Percentiles rank a stretch among this genome's conserved stretches.
phyloP scores from a whole-genome alignment of 2,888 invertebrate species.

The Apoderus coryli region DNA sequence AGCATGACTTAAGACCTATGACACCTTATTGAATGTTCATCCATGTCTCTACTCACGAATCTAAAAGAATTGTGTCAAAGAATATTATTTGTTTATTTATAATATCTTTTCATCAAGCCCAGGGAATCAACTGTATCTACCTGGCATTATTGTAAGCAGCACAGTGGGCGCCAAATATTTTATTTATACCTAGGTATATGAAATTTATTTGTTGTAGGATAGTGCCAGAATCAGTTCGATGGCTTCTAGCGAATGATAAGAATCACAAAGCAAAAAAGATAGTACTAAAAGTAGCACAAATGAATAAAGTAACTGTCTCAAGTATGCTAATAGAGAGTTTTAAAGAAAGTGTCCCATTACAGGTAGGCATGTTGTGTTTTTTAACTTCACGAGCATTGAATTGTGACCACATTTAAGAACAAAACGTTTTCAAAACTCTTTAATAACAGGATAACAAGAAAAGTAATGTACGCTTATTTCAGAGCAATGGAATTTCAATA shows the following conservation, averaged over 20 bases:
- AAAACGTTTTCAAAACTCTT: too few relatives aligned
- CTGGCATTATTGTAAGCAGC: too few relatives aligned
- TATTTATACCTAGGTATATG: too few relatives aligned
- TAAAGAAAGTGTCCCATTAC: slow-evolving; percentile 20
- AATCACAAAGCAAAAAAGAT: slow-evolving; percentile 39
- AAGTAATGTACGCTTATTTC: too few relatives aligned
- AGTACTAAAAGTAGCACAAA: slow-evolving; percentile 39
- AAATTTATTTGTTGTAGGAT: slow-evolving; percentile 30
- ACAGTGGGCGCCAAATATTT: too few relatives aligned
- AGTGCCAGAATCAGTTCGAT: slow-evolving; percentile 51
- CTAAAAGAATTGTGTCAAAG: not conserved
- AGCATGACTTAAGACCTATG: too few relatives aligned
- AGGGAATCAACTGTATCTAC: too few relatives aligned
- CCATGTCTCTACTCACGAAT: too few relatives aligned
- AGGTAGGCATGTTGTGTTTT: slow-evolving; percentile 11
- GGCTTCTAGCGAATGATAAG: slow-evolving; percentile 43
- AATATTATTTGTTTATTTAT: not conserved
- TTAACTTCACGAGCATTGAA: too few relatives aligned
- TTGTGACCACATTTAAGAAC: slow-evolving; percentile 1
- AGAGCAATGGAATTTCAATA: too few relatives aligned
- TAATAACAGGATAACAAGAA: too few relatives aligned
- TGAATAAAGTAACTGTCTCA: slow-evolving; percentile 38
- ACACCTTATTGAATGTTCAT: too few relatives aligned
- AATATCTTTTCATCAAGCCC: not conserved
- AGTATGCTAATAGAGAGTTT: slow-evolving; percentile 33